phyloP scores from a whole-genome alignment of 2,113 vertebrate species.

The Hymenochirus boettgeri region DNA sequence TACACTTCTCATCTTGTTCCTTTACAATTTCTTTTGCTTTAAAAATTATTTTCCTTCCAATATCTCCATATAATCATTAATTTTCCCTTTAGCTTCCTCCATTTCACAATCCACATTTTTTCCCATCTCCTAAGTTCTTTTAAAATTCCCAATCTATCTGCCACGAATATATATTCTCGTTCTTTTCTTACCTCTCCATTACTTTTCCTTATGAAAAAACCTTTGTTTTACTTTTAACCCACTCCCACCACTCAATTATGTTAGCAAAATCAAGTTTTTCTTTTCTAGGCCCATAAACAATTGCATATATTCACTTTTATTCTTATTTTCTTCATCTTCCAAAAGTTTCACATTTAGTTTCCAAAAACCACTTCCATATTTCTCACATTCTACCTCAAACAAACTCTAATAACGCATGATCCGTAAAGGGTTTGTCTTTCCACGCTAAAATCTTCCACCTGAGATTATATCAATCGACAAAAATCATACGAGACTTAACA shows the following conservation, averaged over 20 bases:
- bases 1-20: conserved; percentile 6
- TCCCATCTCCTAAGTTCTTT: too few species aligned
- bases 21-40: neutral
- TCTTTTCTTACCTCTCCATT: too few species aligned
- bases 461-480: neutral
- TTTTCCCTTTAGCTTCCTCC: neutral
- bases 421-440: neutral
- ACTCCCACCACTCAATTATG: conserved; percentile 10
- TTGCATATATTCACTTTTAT: neutral
- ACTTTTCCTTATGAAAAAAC: too few species aligned
- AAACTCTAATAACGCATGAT: neutral
- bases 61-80: neutral
- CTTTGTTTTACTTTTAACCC: neutral
- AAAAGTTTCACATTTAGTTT: conserved; percentile 3
- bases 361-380: neutral
- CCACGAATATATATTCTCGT: too few species aligned
- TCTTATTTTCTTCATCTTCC: neutral
- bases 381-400: neutral
- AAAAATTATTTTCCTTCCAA: neutral
- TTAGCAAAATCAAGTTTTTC: neutral
- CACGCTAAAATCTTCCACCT: accelerated
- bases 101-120: too few species aligned
- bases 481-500: neutral
- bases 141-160: too few species aligned
- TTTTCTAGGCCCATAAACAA: neutral